Base-by-base conservation (phyloP, 92 coral and sea anemone species). In the Parazoanthus swiftii region DNA sequence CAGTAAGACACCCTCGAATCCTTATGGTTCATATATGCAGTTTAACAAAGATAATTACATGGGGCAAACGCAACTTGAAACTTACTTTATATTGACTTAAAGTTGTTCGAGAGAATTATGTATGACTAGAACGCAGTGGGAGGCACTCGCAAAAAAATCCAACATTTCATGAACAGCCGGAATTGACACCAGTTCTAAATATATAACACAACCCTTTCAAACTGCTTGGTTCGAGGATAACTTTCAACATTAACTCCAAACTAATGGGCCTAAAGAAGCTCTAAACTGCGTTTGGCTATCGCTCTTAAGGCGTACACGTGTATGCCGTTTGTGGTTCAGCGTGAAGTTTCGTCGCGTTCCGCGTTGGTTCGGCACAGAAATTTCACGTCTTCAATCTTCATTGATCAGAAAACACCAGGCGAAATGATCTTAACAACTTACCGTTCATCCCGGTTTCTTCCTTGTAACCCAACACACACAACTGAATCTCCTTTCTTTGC, bases 71-170 rank as follows among this genome's bases (percentile, higher is more conserved):
- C 79, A 72, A 70, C 65, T 84, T 71, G 78, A 84, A 84, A 50
- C 66, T 43, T 84, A 20, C 79, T 84, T 71, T n/a, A 84, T 84
- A 84, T 84, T 71, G 87, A 71, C 87, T 84, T 51, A 70, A 79
- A 70, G 78, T 46, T 84, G 63, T 71, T 84, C 79, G 75, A 72
- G 78, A 48, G 79, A 70, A 71, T 70, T 71, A 68, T 42, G 42
- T 84, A 70, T 82, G 77, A 33, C 20, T 66, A 75, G 16, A 72
- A 46, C 87, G 9, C 87, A 84, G 87, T 74, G 29, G 87, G 87
- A 70, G 87, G 70, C 46, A 11, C 74, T 43, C 26, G n/a, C 43
- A 68, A 71, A 54, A 84, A 84, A 84, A 84, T 74, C 70, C 38
- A 48, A 56, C 77, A 16, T 63, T 80, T n/a, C 73, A 33, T 80